Evolutionary conservation across 2,888 invertebrate genomes (phyloP), one percentile per base, ranked within the genome.

Genomic region (Cyclophora albipunctata): DNA sequence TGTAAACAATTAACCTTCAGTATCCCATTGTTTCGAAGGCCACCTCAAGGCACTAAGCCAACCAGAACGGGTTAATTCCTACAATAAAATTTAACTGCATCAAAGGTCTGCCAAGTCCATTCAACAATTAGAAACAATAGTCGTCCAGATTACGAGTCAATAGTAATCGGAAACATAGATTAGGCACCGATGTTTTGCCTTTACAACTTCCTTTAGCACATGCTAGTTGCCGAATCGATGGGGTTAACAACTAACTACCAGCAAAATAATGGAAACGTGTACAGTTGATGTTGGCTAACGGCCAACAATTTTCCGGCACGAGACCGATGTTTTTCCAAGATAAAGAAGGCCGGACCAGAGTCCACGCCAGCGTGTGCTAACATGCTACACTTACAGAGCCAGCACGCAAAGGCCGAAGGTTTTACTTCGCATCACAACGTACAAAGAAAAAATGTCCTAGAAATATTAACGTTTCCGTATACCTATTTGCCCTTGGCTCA

Each of bases 231-330:
- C 37, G 37, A 37, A 37, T 37, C 5, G 4, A 37, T 37, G 5
- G 53, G 51, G 51, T 55, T 52, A 51, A 53, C 53, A 53, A 43
- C 49, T 34, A 5, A 47, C 46, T 50, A 34, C 20, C 20, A 43
- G 54, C 52, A 55, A 54, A 59, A 65, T 69, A 73, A 70, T 75
- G 67, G 67, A 67, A 73, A 69, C 66, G 57, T 62, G 64, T 62
- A 60, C 63, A 57, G 58, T 62, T 56, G 65, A 58, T 63, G 53
- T 72, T 85, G 84, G 84, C 84, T 58, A 52, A 54, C 57, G 56
- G 73, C 84, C 85, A 85, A 74, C 69, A 67, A n/a, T 68, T 79
- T 79, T 78, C 76, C 71, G 73, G 67, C 69, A 73, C 71, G 75
- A 75, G 68, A 71, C 66, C 68, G 76, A 84, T 80, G 72, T 78